A percentile compares a stretch with the other conserved stretches of the same genome.
phyloP scores from a whole-genome alignment of 2,797 vertebrate genomes.

The Rhadinocentrus ornatus region DNA sequence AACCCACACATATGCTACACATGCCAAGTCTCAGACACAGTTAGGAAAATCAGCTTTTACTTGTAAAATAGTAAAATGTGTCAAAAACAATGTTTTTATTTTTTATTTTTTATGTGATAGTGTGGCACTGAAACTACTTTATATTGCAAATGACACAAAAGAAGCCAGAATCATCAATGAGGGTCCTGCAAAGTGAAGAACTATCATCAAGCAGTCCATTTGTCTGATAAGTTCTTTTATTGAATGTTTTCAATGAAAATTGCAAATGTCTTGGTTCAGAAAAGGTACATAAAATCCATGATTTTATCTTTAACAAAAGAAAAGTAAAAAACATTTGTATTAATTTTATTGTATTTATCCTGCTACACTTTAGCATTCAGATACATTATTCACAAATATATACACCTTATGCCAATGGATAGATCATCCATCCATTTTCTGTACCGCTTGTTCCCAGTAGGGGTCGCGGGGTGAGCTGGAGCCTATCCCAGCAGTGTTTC shows the following conservation, averaged over 20 bases:
- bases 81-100: conserved; percentile 20
- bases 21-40: conserved; percentile 47
- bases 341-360: not conserved
- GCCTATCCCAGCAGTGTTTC: too few relatives aligned
- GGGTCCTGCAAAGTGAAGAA: conserved; percentile 7
- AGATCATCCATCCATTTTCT: too few relatives aligned
- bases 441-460: too few relatives aligned
- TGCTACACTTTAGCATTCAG: not conserved
- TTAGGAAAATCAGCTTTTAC: conserved; percentile 28
- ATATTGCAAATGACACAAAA: not conserved
- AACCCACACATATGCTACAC: conserved; percentile 17
- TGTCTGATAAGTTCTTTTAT: conserved; percentile 37
- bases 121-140: conserved; percentile 2
- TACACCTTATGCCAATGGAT: conserved; percentile 23
- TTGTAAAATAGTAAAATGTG: conserved; percentile 1
- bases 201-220: not conserved
- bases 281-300: conserved; percentile 5
- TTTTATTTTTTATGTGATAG: conserved; percentile 32
- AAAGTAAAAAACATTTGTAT: not conserved
- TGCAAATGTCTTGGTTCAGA: not conserved
- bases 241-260: conserved; percentile 11
- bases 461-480: too few relatives aligned
- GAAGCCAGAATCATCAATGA: not conserved
- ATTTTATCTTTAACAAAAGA: not conserved
- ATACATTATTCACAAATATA: not conserved